Evolutionary conservation across 2,113 vertebrate species (phyloP).

Genomic region (Tapirus terrestris): DNA sequence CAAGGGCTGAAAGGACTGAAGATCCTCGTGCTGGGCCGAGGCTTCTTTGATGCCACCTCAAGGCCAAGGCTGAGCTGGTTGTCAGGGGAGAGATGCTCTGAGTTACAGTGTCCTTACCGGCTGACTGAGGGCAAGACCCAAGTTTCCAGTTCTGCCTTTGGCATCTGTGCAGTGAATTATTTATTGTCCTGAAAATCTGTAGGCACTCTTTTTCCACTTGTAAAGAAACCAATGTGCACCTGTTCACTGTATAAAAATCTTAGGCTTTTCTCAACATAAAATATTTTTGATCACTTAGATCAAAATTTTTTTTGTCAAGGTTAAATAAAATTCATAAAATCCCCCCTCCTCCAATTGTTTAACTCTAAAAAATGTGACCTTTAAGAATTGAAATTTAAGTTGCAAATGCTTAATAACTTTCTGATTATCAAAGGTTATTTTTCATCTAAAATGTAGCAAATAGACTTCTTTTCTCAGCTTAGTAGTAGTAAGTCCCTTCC

Average conservation of each 20-base stretch:
- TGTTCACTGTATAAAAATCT: conserved; percentile 52
- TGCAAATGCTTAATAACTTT: neutral
- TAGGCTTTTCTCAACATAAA: conserved; percentile 3
- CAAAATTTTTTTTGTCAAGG: conserved; percentile 34
- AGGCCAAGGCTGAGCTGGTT: conserved; percentile 68
- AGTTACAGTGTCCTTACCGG: conserved; percentile 65
- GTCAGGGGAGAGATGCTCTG: conserved; percentile 67
- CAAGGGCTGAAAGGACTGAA: neutral
- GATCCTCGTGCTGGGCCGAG: neutral
- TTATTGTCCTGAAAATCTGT: conserved; percentile 81
- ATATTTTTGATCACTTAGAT: conserved; percentile 10
- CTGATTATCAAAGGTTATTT: conserved; percentile 27
- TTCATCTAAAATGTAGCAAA: neutral
- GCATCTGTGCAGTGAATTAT: conserved; percentile 82
- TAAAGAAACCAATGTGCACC: conserved; percentile 56
- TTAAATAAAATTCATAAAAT: conserved; percentile 25
- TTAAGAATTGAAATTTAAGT: conserved; percentile 55
- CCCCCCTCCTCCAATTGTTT: neutral
- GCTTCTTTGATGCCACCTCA: neutral
- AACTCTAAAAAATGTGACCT: neutral
- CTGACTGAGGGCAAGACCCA: conserved; percentile 66
- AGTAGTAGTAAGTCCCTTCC: neutral
- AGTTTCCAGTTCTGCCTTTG: conserved; percentile 78
- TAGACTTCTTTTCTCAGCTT: neutral
- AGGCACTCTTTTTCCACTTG: conserved; percentile 70